These are phyloP conservation scores for Coenonympha glycerion DNA, from an alignment of 2,888 invertebrate genomes.

Conservation along the genomic window DNA sequence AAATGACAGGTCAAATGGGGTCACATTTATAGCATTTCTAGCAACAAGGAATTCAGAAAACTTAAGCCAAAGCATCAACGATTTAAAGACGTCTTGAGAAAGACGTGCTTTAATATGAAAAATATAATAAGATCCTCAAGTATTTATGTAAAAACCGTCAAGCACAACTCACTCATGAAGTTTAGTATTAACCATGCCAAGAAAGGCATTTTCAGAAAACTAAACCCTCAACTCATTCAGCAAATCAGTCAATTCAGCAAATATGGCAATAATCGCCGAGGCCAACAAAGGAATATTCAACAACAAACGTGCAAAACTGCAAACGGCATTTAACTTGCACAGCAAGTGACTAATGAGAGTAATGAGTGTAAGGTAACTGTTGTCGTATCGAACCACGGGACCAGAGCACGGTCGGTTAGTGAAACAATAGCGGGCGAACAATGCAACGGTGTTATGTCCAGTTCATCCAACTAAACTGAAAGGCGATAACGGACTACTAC, in stretches of 20 bases:
- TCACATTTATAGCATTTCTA: background rate
- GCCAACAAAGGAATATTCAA: background rate
- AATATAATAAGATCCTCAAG: too few species aligned
- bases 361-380: conserved; percentile 8
- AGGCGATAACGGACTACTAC: background rate
- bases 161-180: too few species aligned
- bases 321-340: background rate
- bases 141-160: too few species aligned
- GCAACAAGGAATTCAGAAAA: too few species aligned
- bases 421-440: conserved; percentile 6
- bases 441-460: conserved; percentile 3
- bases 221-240: too few species aligned
- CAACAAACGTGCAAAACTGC: background rate
- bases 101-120: too few species aligned
- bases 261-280: background rate
- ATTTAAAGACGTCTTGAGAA: too few species aligned
- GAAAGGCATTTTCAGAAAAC: too few species aligned
- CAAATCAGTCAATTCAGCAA: too few species aligned
- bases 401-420: background rate
- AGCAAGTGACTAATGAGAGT: conserved; percentile 7
- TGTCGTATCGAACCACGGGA: conserved; percentile 1
- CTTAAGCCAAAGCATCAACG: too few species aligned
- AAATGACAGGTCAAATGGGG: background rate
- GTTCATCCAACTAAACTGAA: conserved; percentile 1
- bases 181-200: too few species aligned